Evolutionary conservation across 2,113 vertebrate species (phyloP).

Genomic region (Coptodon rendalli): DNA sequence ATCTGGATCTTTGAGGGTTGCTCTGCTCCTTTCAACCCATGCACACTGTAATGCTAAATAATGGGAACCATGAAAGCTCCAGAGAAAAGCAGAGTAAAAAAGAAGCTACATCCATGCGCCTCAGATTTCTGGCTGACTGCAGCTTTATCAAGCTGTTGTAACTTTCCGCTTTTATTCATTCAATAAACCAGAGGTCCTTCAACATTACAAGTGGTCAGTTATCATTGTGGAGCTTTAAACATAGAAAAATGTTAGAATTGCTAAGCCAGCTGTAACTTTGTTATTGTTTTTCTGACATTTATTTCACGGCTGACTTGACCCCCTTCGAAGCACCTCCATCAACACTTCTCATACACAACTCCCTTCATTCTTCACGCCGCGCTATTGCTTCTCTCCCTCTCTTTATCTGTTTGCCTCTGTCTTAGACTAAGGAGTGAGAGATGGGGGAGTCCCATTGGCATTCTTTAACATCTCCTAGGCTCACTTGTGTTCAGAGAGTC

Average conservation of each 20-base stretch:
- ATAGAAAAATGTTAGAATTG: not conserved
- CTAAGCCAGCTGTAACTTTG: not conserved
- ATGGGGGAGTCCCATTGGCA: slow-evolving; percentile 55
- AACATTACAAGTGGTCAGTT: not conserved
- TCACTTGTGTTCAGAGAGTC: slow-evolving; percentile 60
- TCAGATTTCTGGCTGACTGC: not conserved
- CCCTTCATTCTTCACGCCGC: slow-evolving; percentile 5
- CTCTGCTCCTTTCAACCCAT: slow-evolving; percentile 22
- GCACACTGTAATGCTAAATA: slow-evolving; percentile 28
- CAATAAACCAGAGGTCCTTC: not conserved
- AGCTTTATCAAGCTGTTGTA: slow-evolving; percentile 19
- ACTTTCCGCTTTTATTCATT: not conserved
- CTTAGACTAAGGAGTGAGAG: slow-evolving; percentile 49
- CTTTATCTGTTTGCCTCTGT: slow-evolving; percentile 43
- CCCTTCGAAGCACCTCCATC: not conserved
- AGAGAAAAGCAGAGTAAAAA: not conserved
- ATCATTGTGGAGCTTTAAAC: not conserved
- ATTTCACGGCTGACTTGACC: slow-evolving; percentile 5
- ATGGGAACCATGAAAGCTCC: slow-evolving; percentile 13
- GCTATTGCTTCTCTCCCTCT: slow-evolving; percentile 2
- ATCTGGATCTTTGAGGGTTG: slow-evolving; percentile 39
- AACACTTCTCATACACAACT: not conserved
- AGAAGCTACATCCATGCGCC: not conserved
- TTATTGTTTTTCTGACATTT: not conserved
- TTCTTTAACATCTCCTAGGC: slow-evolving; percentile 55